These are phyloP conservation scores for human (Homo sapiens) DNA, from an alignment of 2,113 vertebrate genomes.

Conservation along the genomic window GRCh38 chr20:22494001-22494500, in stretches of 20 bases:
- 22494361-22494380: not conserved
- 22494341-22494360: not conserved
- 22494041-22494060: not conserved
- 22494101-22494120: not conserved
- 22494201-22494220: not conserved
- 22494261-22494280: not conserved
- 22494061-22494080: not conserved
- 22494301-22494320: accelerated
- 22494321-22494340: not conserved
- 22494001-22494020: not conserved
- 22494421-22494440: not conserved
- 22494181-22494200: accelerated
- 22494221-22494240: not conserved
- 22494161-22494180: not conserved
- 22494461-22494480: not conserved
- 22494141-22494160: not conserved
- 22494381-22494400: not conserved
- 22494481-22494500: not conserved
- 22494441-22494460: not conserved
- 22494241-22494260: not conserved
- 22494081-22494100: not conserved
- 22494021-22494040: not conserved
- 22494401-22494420: not conserved
- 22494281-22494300: not conserved
- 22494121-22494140: not conserved